Percentiles rank a stretch among this genome's conserved stretches.
phyloP scores from a whole-genome alignment of 2,888 invertebrate species.

The Metalampra italica region DNA sequence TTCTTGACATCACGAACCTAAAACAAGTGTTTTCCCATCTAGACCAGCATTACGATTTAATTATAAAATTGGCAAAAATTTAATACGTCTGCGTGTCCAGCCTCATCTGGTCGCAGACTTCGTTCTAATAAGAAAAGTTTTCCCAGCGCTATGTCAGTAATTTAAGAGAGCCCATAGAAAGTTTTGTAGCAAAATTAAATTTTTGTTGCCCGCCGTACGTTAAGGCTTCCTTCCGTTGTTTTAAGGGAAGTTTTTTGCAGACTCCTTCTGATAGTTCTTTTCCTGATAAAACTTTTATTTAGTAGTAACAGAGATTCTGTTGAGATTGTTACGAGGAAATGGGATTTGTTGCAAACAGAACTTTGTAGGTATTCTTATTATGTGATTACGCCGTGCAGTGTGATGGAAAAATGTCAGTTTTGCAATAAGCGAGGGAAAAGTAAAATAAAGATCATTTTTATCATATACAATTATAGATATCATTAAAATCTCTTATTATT shows the following conservation, averaged over 20 bases:
- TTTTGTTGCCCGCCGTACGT: slow-evolving; percentile 41
- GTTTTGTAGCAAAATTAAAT: slow-evolving; percentile 55
- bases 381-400: not conserved
- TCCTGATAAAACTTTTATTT: slow-evolving; percentile 21
- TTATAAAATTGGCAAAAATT: too few relatives aligned
- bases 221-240: slow-evolving; percentile 20
- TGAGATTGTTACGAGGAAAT: slow-evolving; percentile 1
- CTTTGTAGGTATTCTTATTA: not conserved
- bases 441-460: too few relatives aligned
- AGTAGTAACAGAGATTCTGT: slow-evolving; percentile 9
- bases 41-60: too few relatives aligned
- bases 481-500: too few relatives aligned
- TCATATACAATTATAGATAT: too few relatives aligned
- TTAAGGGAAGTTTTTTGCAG: slow-evolving; percentile 21
- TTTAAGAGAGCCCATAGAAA: slow-evolving; percentile 54
- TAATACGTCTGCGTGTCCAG: not conserved
- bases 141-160: slow-evolving; percentile 48
- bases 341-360: not conserved
- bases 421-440: too few relatives aligned
- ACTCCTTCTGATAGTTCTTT: slow-evolving; percentile 22
- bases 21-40: too few relatives aligned
- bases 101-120: slow-evolving; percentile 16
- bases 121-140: slow-evolving; percentile 56
- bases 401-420: too few relatives aligned
- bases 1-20: too few relatives aligned